These are phyloP conservation scores for Hycleus phaleratus DNA, from an alignment of 1,140 invertebrate genomes.

Conservation along the genomic window DNA sequence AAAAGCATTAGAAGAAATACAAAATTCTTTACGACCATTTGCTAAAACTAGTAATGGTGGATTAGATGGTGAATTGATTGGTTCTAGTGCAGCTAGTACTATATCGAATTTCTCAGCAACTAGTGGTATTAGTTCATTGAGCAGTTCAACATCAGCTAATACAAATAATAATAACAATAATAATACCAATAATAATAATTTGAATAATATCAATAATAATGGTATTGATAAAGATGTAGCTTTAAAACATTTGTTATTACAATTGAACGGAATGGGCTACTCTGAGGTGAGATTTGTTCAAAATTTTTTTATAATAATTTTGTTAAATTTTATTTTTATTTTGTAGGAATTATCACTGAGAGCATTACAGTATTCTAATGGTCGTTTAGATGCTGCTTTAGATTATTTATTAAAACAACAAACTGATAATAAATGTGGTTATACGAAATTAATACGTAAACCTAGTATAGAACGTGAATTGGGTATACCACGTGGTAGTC, in stretches of 20 bases:
- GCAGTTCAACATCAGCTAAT: constrained; percentile 44
- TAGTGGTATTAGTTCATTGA: constrained; percentile 50
- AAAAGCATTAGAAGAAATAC: constrained; percentile 80
- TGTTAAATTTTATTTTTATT: constrained; percentile 15
- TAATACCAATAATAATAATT: no score
- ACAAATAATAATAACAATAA: no score
- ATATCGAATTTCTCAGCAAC: constrained; percentile 61
- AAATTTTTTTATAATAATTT: neutral
- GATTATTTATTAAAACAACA: constrained; percentile 62
- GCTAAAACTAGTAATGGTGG: constrained; percentile 56
- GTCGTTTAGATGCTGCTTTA: constrained; percentile 60
- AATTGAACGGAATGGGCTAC: constrained; percentile 53
- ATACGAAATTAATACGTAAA: constrained; percentile 73
- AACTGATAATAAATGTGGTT: constrained; percentile 39
- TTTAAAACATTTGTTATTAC: constrained; percentile 40
- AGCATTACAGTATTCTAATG: constrained; percentile 59
- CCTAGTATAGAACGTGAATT: constrained; percentile 77
- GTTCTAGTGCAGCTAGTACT: constrained; percentile 64
- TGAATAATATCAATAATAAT: constrained; percentile 40
- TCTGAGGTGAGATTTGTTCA: constrained; percentile 44
- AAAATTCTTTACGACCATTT: constrained; percentile 76
- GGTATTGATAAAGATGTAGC: constrained; percentile 48
- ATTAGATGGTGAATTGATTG: constrained; percentile 44
- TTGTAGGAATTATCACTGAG: constrained; percentile 57
- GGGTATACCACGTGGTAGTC: constrained; percentile 69